Base-by-base conservation (phyloP, 35 echinoderm and acorn worm genomes). In the Apostichopus parvimensis region DNA sequence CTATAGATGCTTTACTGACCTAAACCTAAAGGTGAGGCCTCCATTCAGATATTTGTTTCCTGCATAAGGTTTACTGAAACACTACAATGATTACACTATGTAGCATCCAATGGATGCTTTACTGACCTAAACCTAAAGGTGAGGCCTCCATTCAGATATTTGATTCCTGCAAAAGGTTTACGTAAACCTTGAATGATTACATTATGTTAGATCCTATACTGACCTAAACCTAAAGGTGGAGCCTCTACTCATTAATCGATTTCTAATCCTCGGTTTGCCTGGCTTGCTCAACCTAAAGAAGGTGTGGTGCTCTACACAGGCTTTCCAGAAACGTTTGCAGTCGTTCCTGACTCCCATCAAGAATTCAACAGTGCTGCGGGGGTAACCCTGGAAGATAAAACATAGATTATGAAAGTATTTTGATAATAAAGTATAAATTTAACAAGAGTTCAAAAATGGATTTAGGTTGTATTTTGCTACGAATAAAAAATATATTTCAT, bases 251-350 rank as follows among this genome's bases (percentile, higher is more conserved):
- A 99, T 66, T 14, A 99, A 71, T 15, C 92, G 91, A 53, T 87
- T 79, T 17, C 93, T 58, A 6, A 73, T 64, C 11, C 93, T 87
- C 0, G 93, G 91, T 23, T 81, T 78, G 14, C 78, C 86, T 20
- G 93, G 79, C 90, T 96, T 90, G 6, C 79, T 95, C 5, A 96
- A 91, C 21, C 97, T 92, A 90, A 99, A 99, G 92, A 99, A 99
- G 13, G 97, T 95, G 82, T 99, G 97, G 78, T 99, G 97, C 86
- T 99, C 97, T 18, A 99, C 97, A 68, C 97, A 99, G 76, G 52
- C 89, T 77, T 99, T 99, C 97, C 97, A 99, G 93, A 99, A 99
- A 4, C 94, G 91, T 80, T 99, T 99, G 89, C 94, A 95, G 24
- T 99, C 97, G 28, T 99, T 99, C n/a, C 97, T 83, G 1, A 86